Evolutionary conservation across 2,797 vertebrate species (phyloP), one percentile per base, ranked within the genome.

Genomic region (Otolemur crassicaudatus): DNA sequence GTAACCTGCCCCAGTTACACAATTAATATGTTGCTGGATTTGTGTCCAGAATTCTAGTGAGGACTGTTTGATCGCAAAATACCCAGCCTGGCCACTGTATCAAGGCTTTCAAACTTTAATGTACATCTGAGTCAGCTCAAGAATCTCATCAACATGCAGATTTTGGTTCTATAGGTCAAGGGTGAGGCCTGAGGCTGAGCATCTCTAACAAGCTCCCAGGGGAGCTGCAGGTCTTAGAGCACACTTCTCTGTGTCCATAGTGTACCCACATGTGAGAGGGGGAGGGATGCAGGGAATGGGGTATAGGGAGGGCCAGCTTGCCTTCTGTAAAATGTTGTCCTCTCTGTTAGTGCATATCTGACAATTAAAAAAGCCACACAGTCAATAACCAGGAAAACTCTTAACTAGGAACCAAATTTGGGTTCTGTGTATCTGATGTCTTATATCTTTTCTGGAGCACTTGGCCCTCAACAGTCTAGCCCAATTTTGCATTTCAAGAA

Each of bases 401-500:
- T 67, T 86, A 82, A 65, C 23, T 43, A 43, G 56, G 16, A 91
- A 73, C 22, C 77, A 67, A 79, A 82, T 49, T 46, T 22, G 82
- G 61, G 29, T 16, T 80, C 67, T 7, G 4, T 58, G 34, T 23
- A 25, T 34, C 56, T 37, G 22, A 53, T 40, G 13, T 31, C 56
- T 49, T 19, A 16, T 37, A 58, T 29, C 58, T 94, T 96, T 89
- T 27, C 37, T 40, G 10, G 84, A 56, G 80, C 11, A 27, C n/a
- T 27, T 8, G 16, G 25, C 9, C 29, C 17, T 83, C 29, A 73
- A 69, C 3, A 72, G 40, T 75, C 20, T 67, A 43, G 43, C 12
- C 61, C 8, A 61, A 9, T 75, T 96, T 91, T 73, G n/a, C 49
- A 75, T 67, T 77, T 76, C 17, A 93, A 75, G n/a, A 43, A 84